Evolutionary conservation across 2,113 vertebrate genomes (phyloP), one percentile per base, ranked within the genome.

Genomic region (Sinocyclocheilus anshuiensis): DNA sequence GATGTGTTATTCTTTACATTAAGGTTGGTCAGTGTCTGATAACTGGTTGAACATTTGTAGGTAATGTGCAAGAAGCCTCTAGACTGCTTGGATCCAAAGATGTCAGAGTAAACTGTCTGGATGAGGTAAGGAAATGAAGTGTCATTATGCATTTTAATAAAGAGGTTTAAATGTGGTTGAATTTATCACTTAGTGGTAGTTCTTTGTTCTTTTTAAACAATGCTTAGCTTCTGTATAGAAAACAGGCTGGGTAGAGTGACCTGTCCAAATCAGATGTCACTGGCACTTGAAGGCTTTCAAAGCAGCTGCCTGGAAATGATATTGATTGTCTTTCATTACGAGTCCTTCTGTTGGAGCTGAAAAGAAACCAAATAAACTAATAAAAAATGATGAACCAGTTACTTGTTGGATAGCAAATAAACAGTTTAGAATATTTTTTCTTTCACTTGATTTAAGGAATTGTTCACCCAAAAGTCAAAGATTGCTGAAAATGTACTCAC

Each of bases 101-200:
- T 94, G 97, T 99, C 55, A 92, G 94, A 78, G 97, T 99, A 81
- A 99, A 99, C 95, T 99, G 98, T 93, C 92, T 99, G 94, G 98
- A 99, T 93, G 97, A 99, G 97, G 98, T 99, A 24, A 74, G 6
- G 13, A 74, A 2, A 45, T 20, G 0, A 16, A 57, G 26, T 57
- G 12, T 45, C 48, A 22, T 42, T 77, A 29, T 33, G 8, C 26
- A 72, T 13, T 42, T 24, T 26, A 15, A 42, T 22, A 24, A 75
- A 6, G 6, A 42, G 4, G n/a, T 75, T 75, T 45, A 45, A 48
- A 69, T 33, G 33, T 50, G 11, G 72, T 48, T n/a, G 24, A 16
- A 48, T 48, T 3, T 0, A 9, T 5, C 22, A 15, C 72, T 29
- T 26, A 55, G 42, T 45, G 8, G 1, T 45, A 45, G 39, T 63